These are phyloP conservation scores for Creontiades dilutus DNA, from an alignment of 2,888 invertebrate genomes.

Conservation along the genomic window DNA sequence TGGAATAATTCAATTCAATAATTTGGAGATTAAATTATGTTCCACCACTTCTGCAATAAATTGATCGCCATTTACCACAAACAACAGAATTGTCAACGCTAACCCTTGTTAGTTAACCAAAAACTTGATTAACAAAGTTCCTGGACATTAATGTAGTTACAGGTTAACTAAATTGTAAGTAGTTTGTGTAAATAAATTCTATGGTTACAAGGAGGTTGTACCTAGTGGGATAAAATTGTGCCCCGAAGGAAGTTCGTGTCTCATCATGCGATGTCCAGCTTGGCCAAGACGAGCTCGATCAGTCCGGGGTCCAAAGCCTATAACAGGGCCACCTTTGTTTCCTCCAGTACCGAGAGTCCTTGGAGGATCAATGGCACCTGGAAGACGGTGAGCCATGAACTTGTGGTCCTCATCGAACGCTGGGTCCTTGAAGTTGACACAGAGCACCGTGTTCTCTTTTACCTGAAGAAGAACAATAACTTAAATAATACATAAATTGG, in stretches of 20 bases:
- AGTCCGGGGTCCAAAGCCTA: constrained; percentile 86
- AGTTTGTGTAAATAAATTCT: too few relatives aligned
- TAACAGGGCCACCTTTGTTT: constrained; percentile 81
- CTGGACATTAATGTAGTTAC: too few relatives aligned
- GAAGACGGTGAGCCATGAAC: constrained; percentile 86
- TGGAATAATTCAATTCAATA: too few relatives aligned
- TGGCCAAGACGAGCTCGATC: constrained; percentile 84
- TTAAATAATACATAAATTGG: too few relatives aligned
- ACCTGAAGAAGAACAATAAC: constrained; percentile 5
- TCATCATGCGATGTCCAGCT: constrained; percentile 84
- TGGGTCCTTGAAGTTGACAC: constrained; percentile 89
- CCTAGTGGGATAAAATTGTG: constrained; percentile 66
- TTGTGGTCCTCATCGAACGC: constrained; percentile 86
- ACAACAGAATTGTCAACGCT: too few relatives aligned
- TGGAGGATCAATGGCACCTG: constrained; percentile 84
- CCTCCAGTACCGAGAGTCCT: constrained; percentile 88
- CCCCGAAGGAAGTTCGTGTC: constrained; percentile 61
- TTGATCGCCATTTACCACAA: too few relatives aligned
- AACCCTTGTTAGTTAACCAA: too few relatives aligned
- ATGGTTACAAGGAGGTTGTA: neutral
- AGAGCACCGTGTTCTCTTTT: constrained; percentile 78
- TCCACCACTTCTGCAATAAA: too few relatives aligned
- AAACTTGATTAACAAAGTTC: too few relatives aligned
- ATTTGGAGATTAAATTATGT: too few relatives aligned
- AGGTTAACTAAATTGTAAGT: too few relatives aligned